phyloP scores from a whole-genome alignment of 2,113 vertebrate species.

The Urocitellus parryii region DNA sequence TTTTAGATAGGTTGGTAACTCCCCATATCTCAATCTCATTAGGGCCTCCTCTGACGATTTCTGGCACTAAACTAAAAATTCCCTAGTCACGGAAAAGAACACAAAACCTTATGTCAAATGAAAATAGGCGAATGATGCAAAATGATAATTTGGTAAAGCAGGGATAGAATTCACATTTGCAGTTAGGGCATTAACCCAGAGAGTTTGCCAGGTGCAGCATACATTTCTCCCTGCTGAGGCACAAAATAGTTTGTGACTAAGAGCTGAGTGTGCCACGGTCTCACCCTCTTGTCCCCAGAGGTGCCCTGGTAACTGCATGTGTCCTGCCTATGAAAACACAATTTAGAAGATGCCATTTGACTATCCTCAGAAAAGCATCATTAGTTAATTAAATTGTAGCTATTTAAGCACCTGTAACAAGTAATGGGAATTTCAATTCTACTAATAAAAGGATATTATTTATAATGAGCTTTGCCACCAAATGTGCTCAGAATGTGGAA shows the following conservation, averaged over 20 bases:
- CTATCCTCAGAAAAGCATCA: constrained; percentile 66
- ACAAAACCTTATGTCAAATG: neutral
- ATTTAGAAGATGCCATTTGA: constrained; percentile 63
- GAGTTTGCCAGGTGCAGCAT: fast-evolving
- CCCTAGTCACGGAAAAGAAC: neutral
- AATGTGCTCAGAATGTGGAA: constrained; percentile 71
- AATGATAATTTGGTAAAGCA: neutral
- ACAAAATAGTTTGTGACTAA: neutral
- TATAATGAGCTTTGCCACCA: constrained; percentile 78
- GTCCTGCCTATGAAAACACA: constrained; percentile 7
- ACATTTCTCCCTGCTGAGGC: neutral
- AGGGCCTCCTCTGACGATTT: neutral
- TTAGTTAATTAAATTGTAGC: constrained; percentile 82
- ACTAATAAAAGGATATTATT: constrained; percentile 84
- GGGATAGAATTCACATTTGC: neutral
- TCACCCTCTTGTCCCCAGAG: neutral
- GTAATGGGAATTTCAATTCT: constrained; percentile 78
- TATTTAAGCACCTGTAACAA: constrained; percentile 81
- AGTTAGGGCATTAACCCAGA: neutral
- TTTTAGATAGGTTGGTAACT: neutral
- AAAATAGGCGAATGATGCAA: neutral
- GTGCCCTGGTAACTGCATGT: neutral
- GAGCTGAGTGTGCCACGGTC: neutral
- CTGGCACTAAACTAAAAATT: neutral
- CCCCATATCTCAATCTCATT: neutral